Evolutionary conservation across 1,140 invertebrate genomes (phyloP).

Genomic region (Thereuonema tuberculata): DNA sequence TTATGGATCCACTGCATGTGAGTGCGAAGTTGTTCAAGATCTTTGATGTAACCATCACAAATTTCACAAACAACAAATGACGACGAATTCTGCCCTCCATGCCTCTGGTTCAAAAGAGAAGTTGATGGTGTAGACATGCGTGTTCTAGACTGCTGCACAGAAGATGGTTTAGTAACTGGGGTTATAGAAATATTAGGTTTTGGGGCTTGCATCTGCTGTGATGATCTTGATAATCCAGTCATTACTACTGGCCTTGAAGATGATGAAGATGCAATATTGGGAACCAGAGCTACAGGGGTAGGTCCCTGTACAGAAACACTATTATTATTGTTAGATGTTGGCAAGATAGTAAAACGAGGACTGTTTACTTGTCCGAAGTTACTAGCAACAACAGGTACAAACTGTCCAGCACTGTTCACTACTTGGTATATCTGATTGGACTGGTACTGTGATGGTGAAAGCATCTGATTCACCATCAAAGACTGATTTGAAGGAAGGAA

Average conservation of each 20-base stretch:
- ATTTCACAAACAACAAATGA: constrained; percentile 89
- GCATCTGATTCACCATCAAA: neutral
- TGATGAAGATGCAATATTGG: constrained; percentile 34
- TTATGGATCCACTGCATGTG: constrained; percentile 96
- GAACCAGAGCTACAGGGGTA: constrained; percentile 38
- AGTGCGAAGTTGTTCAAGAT: constrained; percentile 76
- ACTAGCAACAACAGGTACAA: constrained; percentile 34
- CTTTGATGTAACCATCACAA: constrained; percentile 88
- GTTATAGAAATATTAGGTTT: constrained; percentile 79
- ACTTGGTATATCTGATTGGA: constrained; percentile 29
- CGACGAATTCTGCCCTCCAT: constrained; percentile 16
- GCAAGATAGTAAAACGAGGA: constrained; percentile 14
- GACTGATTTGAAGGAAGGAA: constrained; percentile 10
- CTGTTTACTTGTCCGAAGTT: constrained; percentile 15
- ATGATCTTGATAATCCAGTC: constrained; percentile 15
- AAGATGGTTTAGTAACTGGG: constrained; percentile 42
- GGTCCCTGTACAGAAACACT: constrained; percentile 31
- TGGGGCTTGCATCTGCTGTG: neutral
- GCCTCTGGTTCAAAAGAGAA: constrained; percentile 24
- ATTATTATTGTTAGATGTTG: constrained; percentile 5
- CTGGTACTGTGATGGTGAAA: neutral
- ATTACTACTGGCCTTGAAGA: constrained; percentile 13
- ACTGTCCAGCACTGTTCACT: constrained; percentile 35
- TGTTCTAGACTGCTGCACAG: constrained; percentile 23
- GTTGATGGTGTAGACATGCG: constrained; percentile 22